These are phyloP conservation scores for Limnephilus marmoratus DNA, from an alignment of 2,888 invertebrate species.

Conservation along the genomic window DNA sequence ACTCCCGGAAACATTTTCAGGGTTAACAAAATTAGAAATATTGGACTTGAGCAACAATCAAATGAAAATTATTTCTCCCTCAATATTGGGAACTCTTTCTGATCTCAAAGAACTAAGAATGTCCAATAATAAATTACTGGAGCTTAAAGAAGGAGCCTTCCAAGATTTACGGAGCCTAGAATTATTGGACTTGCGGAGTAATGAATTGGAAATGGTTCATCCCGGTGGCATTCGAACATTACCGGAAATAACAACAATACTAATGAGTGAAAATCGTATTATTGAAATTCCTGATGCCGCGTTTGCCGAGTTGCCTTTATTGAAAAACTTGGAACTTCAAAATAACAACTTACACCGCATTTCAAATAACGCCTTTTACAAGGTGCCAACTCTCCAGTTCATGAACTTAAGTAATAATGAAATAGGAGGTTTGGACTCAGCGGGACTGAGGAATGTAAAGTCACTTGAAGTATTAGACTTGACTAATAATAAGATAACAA, in stretches of 20 bases:
- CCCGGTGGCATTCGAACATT: conserved; percentile 84
- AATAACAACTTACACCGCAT: conserved; percentile 87
- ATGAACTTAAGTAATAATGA: conserved; percentile 91
- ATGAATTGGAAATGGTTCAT: conserved; percentile 86
- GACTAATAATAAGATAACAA: conserved; percentile 86
- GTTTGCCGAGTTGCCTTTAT: conserved; percentile 85
- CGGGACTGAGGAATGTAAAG: conserved; percentile 84
- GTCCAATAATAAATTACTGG: conserved; percentile 85
- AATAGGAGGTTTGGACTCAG: conserved; percentile 84
- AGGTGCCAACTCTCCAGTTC: conserved; percentile 87
- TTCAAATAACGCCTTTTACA: conserved; percentile 85
- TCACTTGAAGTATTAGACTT: conserved; percentile 92
- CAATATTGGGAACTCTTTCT: conserved; percentile 83
- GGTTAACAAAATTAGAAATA: conserved; percentile 82
- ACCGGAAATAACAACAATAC: conserved; percentile 83
- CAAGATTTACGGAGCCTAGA: conserved; percentile 83
- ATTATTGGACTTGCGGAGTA: conserved; percentile 87
- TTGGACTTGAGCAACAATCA: conserved; percentile 89
- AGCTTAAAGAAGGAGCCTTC: conserved; percentile 84
- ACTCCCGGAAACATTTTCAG: conserved; percentile 84
- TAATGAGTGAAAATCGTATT: conserved; percentile 85
- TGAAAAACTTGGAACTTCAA: conserved; percentile 87
- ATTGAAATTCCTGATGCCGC: conserved; percentile 85
- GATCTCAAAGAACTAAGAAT: conserved; percentile 84
- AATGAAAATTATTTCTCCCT: conserved; percentile 82